Conservation (phyloP, 2,113 vertebrate species). For the Ranitomeya imitator region DNA sequence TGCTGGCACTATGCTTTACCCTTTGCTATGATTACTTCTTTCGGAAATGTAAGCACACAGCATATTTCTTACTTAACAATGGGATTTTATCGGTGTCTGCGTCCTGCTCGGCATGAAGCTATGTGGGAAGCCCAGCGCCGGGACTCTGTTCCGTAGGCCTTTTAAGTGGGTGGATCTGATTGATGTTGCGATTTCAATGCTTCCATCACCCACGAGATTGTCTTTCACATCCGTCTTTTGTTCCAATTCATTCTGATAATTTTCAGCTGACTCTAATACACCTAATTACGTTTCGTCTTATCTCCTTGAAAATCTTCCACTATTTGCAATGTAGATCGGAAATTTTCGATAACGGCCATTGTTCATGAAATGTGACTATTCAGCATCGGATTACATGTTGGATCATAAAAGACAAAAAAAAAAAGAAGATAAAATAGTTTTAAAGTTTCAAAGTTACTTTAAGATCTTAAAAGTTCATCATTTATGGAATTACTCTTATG, state of each 20-base stretch:
- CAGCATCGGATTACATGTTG: background rate
- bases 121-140: constrained; percentile 39
- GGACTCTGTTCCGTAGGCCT: constrained; percentile 23
- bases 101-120: constrained; percentile 9
- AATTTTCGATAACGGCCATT: background rate
- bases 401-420: background rate
- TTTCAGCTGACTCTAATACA: constrained; percentile 13
- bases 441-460: background rate
- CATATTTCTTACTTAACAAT: background rate
- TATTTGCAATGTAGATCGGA: constrained; percentile 29
- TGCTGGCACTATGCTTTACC: background rate
- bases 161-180: constrained; percentile 43
- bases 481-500: too few species aligned
- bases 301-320: constrained; percentile 16
- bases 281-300: background rate
- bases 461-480: background rate
- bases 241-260: constrained; percentile 28
- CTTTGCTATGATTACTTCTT: background rate
- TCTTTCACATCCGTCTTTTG: constrained; percentile 30
- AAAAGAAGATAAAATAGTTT: background rate
- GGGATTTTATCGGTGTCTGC: background rate
- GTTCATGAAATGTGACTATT: constrained; percentile 32
- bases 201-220: constrained; percentile 36
- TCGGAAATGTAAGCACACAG: background rate
- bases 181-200: constrained; percentile 39